Base-by-base conservation (phyloP, 2,113 vertebrate genomes). In the Emydocephalus ijimae region DNA sequence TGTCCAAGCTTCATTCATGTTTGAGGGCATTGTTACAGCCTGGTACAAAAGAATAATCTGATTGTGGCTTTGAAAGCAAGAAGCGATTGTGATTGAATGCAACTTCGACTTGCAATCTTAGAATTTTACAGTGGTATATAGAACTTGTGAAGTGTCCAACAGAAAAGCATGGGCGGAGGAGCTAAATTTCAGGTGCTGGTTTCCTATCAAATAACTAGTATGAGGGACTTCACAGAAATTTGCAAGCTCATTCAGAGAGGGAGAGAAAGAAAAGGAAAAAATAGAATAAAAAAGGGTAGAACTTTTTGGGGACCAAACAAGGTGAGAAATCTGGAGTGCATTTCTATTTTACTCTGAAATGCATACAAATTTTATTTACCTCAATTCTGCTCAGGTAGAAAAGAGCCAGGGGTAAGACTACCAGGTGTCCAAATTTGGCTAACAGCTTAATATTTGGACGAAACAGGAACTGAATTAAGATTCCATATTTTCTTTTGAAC, bases 1-100 rank as follows among this genome's bases (percentile, higher is more conserved):
- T 95, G 94, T 61, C 87, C 69, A 90, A 93, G 95, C 96, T 96
- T 96, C 94, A 97, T 97, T 97, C 95, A 97, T 95, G 94, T 94
- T 95, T 95, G 92, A 89, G 93, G 87, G 57, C 86, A 64, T 93
- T 95, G 93, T 94, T 94, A 92, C 48, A 85, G 89, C 39, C 55
- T 29, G 90, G 74, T 93, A 91, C 95, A 94, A 95, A 95, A 93
- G 87, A 89, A 61, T 92, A 93, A 95, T 94, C 92, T 95, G 90
- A 95, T 96, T 95, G 91, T 93, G 96, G 95, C 93, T 94, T 90
- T 91, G 95, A 89, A 85, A 93, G 93, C 93, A 95, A 95, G 94
- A 95, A 92, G 86, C 90, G 91, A 90, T 89, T 9, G 43, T 89
- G 93, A 96, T 34, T 89, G 96, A 97, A 96, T 94, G 95, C 93